Conservation (phyloP, 2,113 vertebrate genomes). For the Trochalopteron elliotii region DNA sequence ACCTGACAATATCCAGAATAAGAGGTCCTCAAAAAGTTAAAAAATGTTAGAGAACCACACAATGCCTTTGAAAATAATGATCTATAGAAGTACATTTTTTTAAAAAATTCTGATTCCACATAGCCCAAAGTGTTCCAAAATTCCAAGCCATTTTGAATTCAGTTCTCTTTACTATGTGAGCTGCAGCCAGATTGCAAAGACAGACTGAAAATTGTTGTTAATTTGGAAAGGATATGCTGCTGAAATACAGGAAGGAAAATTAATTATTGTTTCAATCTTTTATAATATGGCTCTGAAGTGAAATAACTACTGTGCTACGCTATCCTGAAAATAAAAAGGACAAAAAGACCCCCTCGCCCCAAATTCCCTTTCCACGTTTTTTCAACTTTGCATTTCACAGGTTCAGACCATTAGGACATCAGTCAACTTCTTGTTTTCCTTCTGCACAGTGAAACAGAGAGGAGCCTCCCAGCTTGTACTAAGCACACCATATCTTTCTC, state of each 20-base stretch:
- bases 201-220: not conserved
- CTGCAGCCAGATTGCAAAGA: not conserved
- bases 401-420: not conserved
- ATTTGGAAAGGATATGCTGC: not conserved
- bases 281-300: not conserved
- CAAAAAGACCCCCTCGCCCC: not conserved
- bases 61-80: not conserved
- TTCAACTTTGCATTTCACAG: not conserved
- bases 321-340: not conserved
- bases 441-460: not conserved
- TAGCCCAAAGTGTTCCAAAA: not conserved
- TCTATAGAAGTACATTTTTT: not conserved
- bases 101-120: not conserved
- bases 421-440: not conserved
- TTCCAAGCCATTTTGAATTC: not conserved
- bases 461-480: not conserved
- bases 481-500: not conserved
- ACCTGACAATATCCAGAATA: not conserved
- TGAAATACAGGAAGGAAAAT: not conserved
- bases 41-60: not conserved
- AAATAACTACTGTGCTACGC: not conserved
- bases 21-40: not conserved
- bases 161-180: not conserved
- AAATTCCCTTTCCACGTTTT: not conserved
- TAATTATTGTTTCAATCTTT: not conserved